Percentiles rank a stretch among this genome's conserved stretches.
Conservation (phyloP, 2,888 invertebrate genomes). For the Drosophila stalkeri region DNA sequence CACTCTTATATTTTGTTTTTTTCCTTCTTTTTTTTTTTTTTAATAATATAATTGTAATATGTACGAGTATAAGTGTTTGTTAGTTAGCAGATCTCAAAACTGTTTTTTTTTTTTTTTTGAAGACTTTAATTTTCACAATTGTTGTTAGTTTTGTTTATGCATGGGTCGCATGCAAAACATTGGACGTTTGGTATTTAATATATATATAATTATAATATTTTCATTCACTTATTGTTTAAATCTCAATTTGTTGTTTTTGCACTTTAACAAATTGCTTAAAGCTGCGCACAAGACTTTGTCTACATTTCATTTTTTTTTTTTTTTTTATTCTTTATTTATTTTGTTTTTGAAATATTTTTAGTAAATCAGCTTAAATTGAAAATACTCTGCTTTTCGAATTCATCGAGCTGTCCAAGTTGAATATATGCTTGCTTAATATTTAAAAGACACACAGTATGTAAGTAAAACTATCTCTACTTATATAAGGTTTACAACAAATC, state of each 20-base stretch:
- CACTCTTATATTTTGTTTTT: conserved; percentile 56
- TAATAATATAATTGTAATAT: conserved; percentile 14
- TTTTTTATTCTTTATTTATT: conserved; percentile 8
- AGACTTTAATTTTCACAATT: conserved; percentile 75
- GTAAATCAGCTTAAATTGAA: conserved; percentile 41
- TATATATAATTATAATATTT: conserved; percentile 24
- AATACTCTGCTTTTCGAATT: conserved; percentile 27
- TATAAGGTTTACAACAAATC: conserved; percentile 47
- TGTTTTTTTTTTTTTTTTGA: conserved; percentile 37
- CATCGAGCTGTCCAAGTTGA: conserved; percentile 26
- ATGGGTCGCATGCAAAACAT: conserved; percentile 62
- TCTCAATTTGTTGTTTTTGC: conserved; percentile 37
- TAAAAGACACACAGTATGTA: conserved; percentile 74
- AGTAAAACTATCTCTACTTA: conserved; percentile 59
- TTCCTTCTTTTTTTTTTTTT: conserved; percentile 25
- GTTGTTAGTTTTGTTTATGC: conserved; percentile 66
- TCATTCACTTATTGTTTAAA: conserved; percentile 40
- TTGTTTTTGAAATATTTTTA: conserved; percentile 7
- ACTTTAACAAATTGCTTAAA: conserved; percentile 70
- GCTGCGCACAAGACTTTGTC: conserved; percentile 73
- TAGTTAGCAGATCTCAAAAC: conserved; percentile 46
- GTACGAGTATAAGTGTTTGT: conserved; percentile 36
- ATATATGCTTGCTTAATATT: conserved; percentile 62
- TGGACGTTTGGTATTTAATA: conserved; percentile 72
- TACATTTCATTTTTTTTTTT: conserved; percentile 28